These are phyloP conservation scores for Macroglossus sobrinus DNA, from an alignment of 2,113 vertebrate genomes.

Conservation along the genomic window DNA sequence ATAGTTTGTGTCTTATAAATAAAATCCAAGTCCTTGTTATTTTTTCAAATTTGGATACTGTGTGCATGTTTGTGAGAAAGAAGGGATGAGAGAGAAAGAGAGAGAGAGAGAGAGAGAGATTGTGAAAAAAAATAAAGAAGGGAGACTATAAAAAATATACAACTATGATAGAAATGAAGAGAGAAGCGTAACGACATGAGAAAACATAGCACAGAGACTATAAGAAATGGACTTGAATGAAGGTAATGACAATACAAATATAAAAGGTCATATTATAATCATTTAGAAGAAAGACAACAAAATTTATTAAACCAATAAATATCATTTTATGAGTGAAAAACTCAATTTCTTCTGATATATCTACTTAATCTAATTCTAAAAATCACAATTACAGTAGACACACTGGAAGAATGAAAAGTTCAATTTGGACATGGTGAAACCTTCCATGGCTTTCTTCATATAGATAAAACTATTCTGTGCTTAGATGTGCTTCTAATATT, in stretches of 20 bases:
- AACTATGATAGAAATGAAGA: too few species aligned
- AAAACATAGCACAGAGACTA: neutral
- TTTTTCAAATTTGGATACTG: neutral
- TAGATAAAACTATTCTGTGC: neutral
- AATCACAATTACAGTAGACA: neutral
- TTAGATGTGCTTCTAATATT: neutral
- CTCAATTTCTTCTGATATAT: neutral
- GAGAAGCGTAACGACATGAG: neutral
- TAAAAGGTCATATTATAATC: too few species aligned
- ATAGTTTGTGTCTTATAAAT: neutral
- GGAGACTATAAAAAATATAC: neutral
- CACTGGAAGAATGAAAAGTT: fast-evolving
- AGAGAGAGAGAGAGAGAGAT: neutral
- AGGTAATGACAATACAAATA: neutral
- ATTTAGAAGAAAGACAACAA: neutral
- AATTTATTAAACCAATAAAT: neutral
- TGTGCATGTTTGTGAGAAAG: neutral
- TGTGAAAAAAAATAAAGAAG: neutral
- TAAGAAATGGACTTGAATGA: neutral
- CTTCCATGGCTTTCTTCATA: neutral
- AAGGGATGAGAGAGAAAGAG: fast-evolving
- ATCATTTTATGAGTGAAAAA: neutral
- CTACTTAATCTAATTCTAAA: neutral
- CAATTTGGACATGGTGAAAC: neutral
- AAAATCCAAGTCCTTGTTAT: neutral